A percentile compares a stretch with the other conserved stretches of the same genome.
phyloP scores from a whole-genome alignment of 2,797 vertebrate genomes.

The Bovichtus diacanthus region DNA sequence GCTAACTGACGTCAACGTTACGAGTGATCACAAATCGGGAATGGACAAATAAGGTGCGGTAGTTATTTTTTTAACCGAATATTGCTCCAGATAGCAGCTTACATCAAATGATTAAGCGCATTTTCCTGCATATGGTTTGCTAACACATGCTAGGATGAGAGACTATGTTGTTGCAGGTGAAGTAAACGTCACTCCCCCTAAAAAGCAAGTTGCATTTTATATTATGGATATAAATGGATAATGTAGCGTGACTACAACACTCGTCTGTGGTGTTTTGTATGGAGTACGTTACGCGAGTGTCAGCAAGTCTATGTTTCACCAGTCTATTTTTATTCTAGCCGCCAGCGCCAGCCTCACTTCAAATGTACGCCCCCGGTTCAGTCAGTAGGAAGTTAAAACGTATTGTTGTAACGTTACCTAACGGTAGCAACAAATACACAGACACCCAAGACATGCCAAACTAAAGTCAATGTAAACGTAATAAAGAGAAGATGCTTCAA shows the following conservation, averaged over 20 bases:
- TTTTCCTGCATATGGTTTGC: neutral
- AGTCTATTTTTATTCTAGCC: neutral
- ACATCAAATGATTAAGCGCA: too few relatives aligned
- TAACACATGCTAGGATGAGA: neutral
- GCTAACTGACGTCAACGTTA: slow-evolving; percentile 2
- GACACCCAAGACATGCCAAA: neutral
- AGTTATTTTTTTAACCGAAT: neutral
- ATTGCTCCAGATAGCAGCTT: neutral
- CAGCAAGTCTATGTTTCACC: neutral
- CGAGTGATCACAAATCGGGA: neutral
- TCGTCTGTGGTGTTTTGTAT: neutral
- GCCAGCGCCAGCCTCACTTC: neutral
- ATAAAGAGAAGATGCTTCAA: neutral
- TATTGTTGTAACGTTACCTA: neutral
- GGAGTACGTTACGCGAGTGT: neutral
- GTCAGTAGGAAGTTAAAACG: too few relatives aligned
- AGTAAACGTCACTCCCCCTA: neutral
- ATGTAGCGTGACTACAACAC: too few relatives aligned
- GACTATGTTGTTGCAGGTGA: neutral
- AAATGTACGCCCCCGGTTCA: neutral
- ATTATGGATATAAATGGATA: neutral
- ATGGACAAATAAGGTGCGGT: too few relatives aligned
- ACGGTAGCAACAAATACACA: neutral
- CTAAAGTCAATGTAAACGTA: neutral
- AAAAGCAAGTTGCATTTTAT: neutral